Conservation (phyloP, 1,140 invertebrate species). For the Plutomurus gul region DNA sequence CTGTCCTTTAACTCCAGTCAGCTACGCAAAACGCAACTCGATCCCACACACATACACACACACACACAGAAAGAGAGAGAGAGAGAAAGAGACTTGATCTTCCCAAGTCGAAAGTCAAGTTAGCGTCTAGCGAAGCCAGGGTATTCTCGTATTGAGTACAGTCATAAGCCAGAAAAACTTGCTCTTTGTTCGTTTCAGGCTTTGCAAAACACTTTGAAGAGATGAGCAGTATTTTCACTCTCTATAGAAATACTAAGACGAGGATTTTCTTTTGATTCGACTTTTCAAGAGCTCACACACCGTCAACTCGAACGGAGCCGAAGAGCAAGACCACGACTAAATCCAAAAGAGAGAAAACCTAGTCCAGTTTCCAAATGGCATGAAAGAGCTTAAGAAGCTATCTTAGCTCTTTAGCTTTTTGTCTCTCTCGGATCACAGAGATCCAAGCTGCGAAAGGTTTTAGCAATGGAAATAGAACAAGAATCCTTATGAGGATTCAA, state of each 20-base stretch:
- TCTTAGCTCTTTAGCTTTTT: constrained; percentile 21
- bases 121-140: background rate
- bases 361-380: constrained; percentile 7
- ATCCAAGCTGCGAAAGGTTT: background rate
- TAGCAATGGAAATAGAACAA: background rate
- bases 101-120: too few relatives aligned
- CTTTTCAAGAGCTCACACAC: constrained; percentile 10
- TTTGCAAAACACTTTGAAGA: background rate
- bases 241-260: background rate
- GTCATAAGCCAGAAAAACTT: too few relatives aligned
- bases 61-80: background rate
- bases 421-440: background rate
- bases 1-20: background rate
- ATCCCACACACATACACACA: too few relatives aligned
- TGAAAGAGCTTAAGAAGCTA: constrained; percentile 9
- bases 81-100: too few relatives aligned
- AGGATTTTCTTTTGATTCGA: constrained; percentile 17
- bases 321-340: background rate
- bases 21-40: too few relatives aligned
- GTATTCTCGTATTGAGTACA: too few relatives aligned
- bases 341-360: background rate
- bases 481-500: constrained; percentile 1
- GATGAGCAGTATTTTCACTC: background rate
- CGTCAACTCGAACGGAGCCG: background rate
- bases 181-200: background rate